A percentile compares a stretch with the other conserved stretches of the same genome.
Conservation (phyloP, 2,888 invertebrate species). For the Phortica magna region DNA sequence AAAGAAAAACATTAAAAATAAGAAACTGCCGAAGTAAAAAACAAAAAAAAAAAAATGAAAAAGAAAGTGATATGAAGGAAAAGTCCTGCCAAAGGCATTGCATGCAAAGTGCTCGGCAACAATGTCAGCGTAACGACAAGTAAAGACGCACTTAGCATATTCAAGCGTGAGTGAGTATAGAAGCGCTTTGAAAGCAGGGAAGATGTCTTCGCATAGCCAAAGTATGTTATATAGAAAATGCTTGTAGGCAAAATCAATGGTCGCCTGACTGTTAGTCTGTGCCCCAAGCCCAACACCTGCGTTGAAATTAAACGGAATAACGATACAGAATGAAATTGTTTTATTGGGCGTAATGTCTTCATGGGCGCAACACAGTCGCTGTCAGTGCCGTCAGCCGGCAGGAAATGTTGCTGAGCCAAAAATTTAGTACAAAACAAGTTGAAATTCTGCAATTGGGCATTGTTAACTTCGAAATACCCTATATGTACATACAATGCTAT, state of each 20-base stretch:
- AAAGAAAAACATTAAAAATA: conserved; percentile 12
- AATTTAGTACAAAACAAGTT: background rate
- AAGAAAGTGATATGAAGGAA: background rate
- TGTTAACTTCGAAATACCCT: no score
- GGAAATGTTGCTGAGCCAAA: conserved; percentile 14
- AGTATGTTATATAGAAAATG: background rate
- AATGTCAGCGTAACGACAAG: background rate
- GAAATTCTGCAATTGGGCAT: background rate
- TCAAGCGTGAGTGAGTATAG: no score
- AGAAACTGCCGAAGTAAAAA: background rate
- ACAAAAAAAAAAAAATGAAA: conserved; percentile 4
- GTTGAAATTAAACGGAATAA: background rate
- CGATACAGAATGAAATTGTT: conserved; percentile 67
- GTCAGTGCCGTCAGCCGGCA: background rate
- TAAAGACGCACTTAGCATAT: no score
- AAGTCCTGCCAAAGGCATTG: background rate
- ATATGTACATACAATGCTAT: no score
- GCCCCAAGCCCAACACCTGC: background rate
- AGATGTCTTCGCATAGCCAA: no score
- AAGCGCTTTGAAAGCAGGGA: no score
- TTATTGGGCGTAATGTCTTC: conserved; percentile 75
- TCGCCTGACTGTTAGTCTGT: background rate
- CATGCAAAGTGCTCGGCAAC: conserved; percentile 9
- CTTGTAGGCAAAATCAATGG: conserved; percentile 28
- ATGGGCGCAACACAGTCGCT: conserved; percentile 52